Evolutionary conservation across 1,140 invertebrate species (phyloP).

Genomic region (Monochamus saltuarius): DNA sequence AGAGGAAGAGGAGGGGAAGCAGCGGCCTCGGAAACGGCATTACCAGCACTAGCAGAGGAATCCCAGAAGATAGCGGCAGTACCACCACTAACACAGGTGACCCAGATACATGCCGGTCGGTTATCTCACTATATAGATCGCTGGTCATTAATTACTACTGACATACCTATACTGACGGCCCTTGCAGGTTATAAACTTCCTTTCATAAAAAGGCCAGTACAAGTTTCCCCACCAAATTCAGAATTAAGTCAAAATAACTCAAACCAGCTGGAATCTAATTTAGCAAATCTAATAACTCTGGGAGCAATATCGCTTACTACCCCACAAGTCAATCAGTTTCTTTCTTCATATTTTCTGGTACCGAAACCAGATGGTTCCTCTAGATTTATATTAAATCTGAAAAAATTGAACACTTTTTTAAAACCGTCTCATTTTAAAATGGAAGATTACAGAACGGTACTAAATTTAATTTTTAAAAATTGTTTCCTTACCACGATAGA

Average conservation of each 20-base stretch:
- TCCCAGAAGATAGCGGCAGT: neutral
- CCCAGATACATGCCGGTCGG: neutral
- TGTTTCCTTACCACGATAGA: slow-evolving; percentile 39
- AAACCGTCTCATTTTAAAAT: slow-evolving; percentile 34
- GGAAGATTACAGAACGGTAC: slow-evolving; percentile 18
- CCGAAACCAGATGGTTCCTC: slow-evolving; percentile 38
- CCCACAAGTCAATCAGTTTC: slow-evolving; percentile 27
- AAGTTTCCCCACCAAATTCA: neutral
- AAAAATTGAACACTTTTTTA: slow-evolving; percentile 41
- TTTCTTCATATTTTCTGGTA: slow-evolving; percentile 37
- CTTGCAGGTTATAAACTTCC: slow-evolving; percentile 14
- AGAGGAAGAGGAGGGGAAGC: neutral
- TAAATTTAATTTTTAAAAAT: slow-evolving; percentile 24
- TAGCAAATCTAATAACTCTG: neutral
- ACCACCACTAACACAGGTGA: neutral
- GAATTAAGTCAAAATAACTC: neutral
- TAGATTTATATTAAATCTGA: slow-evolving; percentile 44
- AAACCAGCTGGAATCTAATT: neutral
- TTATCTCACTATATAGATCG: too few species aligned
- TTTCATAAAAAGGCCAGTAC: slow-evolving; percentile 10
- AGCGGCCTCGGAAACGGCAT: too few species aligned
- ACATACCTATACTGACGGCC: neutral
- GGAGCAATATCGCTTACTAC: slow-evolving; percentile 7
- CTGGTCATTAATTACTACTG: too few species aligned
- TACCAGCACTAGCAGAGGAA: too few species aligned